Percentiles rank a stretch among this genome's conserved stretches.
phyloP scores from a whole-genome alignment of 2,888 invertebrate species.

The Rugalucina vietnamica region DNA sequence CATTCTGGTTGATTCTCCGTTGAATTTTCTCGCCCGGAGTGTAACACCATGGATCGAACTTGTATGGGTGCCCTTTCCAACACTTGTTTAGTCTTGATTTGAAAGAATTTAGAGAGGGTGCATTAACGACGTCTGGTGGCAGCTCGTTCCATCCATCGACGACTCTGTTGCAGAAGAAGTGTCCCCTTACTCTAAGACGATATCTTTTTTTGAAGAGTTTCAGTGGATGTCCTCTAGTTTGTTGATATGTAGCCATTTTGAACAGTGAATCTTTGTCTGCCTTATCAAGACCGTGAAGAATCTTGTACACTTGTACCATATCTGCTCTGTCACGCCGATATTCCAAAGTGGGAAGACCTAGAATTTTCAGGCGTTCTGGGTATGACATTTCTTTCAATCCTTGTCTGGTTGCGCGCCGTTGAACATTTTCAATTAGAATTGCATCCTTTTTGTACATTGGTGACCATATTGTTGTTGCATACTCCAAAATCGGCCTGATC shows the following conservation, averaged over 20 bases:
- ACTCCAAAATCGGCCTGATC: slow-evolving; percentile 26
- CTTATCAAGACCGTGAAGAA: too few species aligned
- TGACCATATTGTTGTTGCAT: not conserved
- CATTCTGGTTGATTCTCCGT: not conserved
- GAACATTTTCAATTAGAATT: slow-evolving; percentile 26
- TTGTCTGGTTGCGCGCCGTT: slow-evolving; percentile 24
- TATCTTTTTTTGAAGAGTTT: not conserved
- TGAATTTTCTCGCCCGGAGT: too few species aligned
- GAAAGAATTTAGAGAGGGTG: not conserved
- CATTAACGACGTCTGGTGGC: not conserved
- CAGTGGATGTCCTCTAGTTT: not conserved
- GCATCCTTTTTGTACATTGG: slow-evolving; percentile 16
- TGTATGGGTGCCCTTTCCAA: not conserved
- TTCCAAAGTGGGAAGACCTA: slow-evolving; percentile 14
- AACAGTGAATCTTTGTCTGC: not conserved
- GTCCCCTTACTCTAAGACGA: not conserved
- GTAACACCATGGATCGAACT: too few species aligned
- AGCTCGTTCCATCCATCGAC: not conserved
- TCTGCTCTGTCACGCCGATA: too few species aligned
- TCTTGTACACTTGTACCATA: too few species aligned
- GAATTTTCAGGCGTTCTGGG: not conserved
- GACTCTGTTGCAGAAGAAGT: slow-evolving; percentile 4
- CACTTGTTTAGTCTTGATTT: not conserved
- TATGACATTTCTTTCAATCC: not conserved
- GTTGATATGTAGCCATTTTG: too few species aligned